Evolutionary conservation across 2,113 vertebrate genomes (phyloP).

Genomic region (Aptenodytes forsteri): DNA sequence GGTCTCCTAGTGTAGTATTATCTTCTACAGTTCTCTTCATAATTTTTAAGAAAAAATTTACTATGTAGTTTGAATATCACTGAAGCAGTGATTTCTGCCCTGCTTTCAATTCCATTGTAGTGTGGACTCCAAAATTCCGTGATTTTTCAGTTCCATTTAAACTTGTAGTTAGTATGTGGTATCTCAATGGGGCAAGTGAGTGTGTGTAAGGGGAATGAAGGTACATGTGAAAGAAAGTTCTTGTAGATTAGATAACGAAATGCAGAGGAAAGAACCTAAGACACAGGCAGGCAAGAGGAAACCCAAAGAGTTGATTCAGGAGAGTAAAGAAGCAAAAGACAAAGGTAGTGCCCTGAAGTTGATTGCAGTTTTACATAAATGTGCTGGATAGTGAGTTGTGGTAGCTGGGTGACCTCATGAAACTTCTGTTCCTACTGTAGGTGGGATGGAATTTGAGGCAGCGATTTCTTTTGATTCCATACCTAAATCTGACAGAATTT

Average conservation of each 20-base stretch:
- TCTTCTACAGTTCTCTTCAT: background rate
- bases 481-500: background rate
- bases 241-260: background rate
- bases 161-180: background rate
- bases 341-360: background rate
- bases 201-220: background rate
- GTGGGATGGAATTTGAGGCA: background rate
- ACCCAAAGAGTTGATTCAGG: background rate
- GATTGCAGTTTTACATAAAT: background rate
- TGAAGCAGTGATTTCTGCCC: background rate
- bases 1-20: background rate
- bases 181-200: background rate
- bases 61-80: background rate
- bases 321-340: background rate
- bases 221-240: background rate
- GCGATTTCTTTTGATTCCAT: background rate
- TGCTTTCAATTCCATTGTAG: background rate
- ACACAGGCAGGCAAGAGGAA: background rate
- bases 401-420: background rate
- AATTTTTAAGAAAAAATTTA: background rate
- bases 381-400: background rate
- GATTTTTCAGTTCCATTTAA: background rate
- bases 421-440: background rate
- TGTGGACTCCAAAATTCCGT: background rate
- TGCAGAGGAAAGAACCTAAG: background rate